These are phyloP conservation scores for Tiliacea aurago DNA, from an alignment of 2,888 invertebrate genomes.

Conservation along the genomic window DNA sequence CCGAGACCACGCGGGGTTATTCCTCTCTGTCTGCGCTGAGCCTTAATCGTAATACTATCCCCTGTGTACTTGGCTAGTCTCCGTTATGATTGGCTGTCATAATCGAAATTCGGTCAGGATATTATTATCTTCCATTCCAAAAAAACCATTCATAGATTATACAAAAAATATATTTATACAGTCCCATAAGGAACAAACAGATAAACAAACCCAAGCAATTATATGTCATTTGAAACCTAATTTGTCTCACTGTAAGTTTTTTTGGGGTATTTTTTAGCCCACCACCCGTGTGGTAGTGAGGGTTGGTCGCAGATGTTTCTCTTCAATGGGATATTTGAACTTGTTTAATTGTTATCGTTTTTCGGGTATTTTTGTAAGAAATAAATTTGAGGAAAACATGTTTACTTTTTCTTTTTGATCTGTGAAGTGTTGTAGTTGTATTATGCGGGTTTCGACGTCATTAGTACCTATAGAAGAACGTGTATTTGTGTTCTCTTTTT, in stretches of 20 bases:
- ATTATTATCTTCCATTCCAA: not conserved
- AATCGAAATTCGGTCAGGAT: too few relatives aligned
- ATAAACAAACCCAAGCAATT: conserved; percentile 48
- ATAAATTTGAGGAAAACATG: not conserved
- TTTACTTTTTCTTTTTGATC: not conserved
- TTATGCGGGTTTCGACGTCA: not conserved
- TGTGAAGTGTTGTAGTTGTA: not conserved
- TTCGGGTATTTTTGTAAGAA: conserved; percentile 59
- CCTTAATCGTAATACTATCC: too few relatives aligned
- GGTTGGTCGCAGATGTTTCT: conserved; percentile 68
- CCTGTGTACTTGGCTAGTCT: too few relatives aligned
- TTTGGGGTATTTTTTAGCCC: conserved; percentile 63
- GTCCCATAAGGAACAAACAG: not conserved
- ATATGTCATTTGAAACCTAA: conserved; percentile 68
- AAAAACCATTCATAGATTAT: not conserved
- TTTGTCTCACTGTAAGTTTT: conserved; percentile 63
- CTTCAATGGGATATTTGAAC: conserved; percentile 56
- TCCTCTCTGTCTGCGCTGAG: too few relatives aligned
- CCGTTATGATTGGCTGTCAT: too few relatives aligned
- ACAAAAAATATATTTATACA: not conserved
- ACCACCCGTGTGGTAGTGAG: conserved; percentile 64
- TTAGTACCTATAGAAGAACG: not conserved
- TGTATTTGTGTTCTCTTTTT: too few relatives aligned
- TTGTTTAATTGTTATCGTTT: conserved; percentile 66
- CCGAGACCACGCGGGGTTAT: too few relatives aligned